Percentiles rank a stretch among this genome's conserved stretches.
Evolutionary conservation across 1,140 invertebrate species (phyloP).

Genomic region (Trichonephila clavipes): DNA sequence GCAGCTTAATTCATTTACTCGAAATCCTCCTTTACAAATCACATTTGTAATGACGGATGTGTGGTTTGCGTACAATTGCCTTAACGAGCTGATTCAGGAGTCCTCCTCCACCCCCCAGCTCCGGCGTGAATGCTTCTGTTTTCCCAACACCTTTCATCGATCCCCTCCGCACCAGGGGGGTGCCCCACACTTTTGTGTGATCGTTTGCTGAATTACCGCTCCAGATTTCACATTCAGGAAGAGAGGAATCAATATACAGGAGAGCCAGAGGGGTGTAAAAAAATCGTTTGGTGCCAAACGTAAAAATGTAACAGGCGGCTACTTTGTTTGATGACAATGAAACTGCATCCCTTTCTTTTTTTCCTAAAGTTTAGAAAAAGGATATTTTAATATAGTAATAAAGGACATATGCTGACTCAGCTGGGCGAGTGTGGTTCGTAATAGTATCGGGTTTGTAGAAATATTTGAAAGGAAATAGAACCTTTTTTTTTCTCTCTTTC

Average conservation of each 20-base stretch:
- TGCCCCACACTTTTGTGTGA: slow-evolving; percentile 5
- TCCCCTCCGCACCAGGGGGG: background rate
- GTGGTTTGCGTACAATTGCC: slow-evolving; percentile 14
- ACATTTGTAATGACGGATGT: background rate
- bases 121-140: slow-evolving; percentile 16
- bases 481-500: no score
- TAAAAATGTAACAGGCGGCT: slow-evolving; percentile 17
- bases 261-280: background rate
- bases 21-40: background rate
- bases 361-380: background rate
- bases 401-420: background rate
- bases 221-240: background rate
- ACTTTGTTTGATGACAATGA: slow-evolving; percentile 22
- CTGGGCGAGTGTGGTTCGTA: background rate
- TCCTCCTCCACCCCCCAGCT: background rate
- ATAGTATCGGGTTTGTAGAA: no score
- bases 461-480: no score
- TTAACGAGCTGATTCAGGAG: slow-evolving; percentile 30
- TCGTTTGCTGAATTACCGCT: slow-evolving; percentile 18
- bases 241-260: background rate
- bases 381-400: slow-evolving; percentile 17
- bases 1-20: background rate
- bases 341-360: background rate
- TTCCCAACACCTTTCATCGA: slow-evolving; percentile 38
- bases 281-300: background rate